Percentiles rank a stretch among this genome's conserved stretches.
Evolutionary conservation across 2,113 vertebrate species (phyloP).

Genomic region (Cervus canadensis): DNA sequence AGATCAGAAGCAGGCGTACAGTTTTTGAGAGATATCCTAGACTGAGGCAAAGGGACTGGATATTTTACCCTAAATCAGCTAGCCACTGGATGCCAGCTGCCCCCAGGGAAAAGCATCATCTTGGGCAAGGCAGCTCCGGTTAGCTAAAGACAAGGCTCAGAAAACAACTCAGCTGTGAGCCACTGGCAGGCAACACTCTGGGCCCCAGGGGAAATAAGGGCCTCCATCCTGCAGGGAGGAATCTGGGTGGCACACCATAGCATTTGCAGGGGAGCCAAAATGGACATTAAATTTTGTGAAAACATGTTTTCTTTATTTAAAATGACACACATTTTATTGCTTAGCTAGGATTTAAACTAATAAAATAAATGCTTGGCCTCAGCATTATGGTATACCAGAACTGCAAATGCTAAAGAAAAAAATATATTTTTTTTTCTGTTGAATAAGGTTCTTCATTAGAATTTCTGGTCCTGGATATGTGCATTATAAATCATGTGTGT

Average conservation of each 20-base stretch:
- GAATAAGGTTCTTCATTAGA: conserved; percentile 44
- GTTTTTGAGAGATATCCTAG: not conserved
- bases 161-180: not conserved
- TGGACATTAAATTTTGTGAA: not conserved
- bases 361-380: conserved; percentile 41
- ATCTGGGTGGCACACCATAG: not conserved
- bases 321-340: conserved; percentile 53
- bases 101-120: not conserved
- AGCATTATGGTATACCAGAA: conserved; percentile 48
- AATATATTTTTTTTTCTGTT: not conserved
- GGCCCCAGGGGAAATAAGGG: too few relatives aligned
- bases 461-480: conserved; percentile 15
- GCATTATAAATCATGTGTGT: conserved; percentile 54
- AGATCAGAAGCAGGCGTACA: not conserved
- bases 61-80: not conserved
- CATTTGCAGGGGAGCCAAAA: not conserved
- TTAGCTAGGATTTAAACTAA: conserved; percentile 60
- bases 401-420: conserved; percentile 49
- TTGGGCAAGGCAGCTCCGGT: not conserved
- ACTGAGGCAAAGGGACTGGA: not conserved
- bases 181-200: not conserved
- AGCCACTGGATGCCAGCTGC: not conserved
- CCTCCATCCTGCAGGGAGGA: not conserved
- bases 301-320: conserved; percentile 44
- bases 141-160: not conserved